Conservation (phyloP, 2,113 vertebrate genomes). For the Ginglymostoma cirratum region DNA sequence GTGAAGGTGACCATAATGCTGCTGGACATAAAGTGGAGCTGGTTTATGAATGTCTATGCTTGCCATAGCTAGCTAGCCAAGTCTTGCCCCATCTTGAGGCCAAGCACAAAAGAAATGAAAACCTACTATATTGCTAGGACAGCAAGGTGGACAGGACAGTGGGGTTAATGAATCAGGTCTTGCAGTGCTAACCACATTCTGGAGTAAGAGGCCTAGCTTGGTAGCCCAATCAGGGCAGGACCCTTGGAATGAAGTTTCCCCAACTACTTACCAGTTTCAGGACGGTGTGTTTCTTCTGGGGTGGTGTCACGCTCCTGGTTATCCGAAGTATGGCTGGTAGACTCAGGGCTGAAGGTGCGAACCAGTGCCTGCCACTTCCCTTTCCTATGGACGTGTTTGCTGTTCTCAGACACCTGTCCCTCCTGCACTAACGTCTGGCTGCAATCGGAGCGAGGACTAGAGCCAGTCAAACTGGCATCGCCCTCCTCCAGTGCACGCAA, state of each 20-base stretch:
- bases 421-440: constrained; percentile 72
- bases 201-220: background rate
- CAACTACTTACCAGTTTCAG: constrained; percentile 12
- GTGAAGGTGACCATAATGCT: background rate
- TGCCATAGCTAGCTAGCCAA: background rate
- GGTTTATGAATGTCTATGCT: background rate
- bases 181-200: background rate
- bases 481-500: constrained; percentile 91
- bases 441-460: constrained; percentile 81
- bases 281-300: accelerated
- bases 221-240: background rate
- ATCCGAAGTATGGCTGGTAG: constrained; percentile 58
- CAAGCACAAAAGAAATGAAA: background rate
- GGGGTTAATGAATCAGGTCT: background rate
- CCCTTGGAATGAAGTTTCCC: background rate
- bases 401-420: constrained; percentile 44
- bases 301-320: constrained; percentile 61
- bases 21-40: background rate
- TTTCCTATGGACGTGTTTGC: constrained; percentile 58
- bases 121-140: too few species aligned
- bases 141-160: background rate
- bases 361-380: constrained; percentile 87
- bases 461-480: constrained; percentile 77
- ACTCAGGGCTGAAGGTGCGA: constrained; percentile 71
- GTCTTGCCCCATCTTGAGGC: background rate